Conservation (phyloP, 2,888 invertebrate species). For the Aspidapion aeneum region DNA sequence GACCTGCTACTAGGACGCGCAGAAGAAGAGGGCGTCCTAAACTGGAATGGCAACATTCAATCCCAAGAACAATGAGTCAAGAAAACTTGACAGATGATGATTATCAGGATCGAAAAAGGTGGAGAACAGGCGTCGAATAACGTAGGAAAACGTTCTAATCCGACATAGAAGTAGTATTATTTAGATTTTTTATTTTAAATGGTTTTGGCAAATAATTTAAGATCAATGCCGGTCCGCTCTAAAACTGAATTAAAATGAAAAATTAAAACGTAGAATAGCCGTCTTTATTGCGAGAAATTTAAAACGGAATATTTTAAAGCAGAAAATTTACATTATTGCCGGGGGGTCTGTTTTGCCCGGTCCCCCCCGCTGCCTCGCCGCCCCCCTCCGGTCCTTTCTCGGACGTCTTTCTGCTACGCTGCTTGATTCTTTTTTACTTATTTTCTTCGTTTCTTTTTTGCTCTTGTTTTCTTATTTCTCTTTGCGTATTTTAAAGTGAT, state of each 20-base stretch:
- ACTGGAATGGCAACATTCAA: too few species aligned
- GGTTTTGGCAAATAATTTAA: neutral
- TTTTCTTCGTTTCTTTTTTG: neutral
- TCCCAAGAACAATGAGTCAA: too few species aligned
- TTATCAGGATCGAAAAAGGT: too few species aligned
- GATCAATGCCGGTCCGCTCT: constrained; percentile 25
- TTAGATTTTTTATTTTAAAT: too few species aligned
- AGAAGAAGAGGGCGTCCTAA: too few species aligned
- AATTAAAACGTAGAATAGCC: constrained; percentile 43
- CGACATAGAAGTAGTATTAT: too few species aligned
- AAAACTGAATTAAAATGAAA: constrained; percentile 44
- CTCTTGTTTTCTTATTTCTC: neutral
- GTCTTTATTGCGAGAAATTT: constrained; percentile 43
- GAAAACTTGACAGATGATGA: too few species aligned
- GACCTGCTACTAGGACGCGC: too few species aligned
- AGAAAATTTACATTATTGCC: constrained; percentile 35
- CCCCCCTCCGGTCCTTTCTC: constrained; percentile 1
- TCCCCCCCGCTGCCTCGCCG: constrained; percentile 7
- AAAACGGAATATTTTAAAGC: constrained; percentile 41
- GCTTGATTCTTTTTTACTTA: neutral
- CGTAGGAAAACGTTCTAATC: too few species aligned
- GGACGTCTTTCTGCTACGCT: neutral
- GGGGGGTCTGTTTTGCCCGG: constrained; percentile 12
- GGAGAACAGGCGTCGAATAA: too few species aligned
- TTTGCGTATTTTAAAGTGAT: neutral